Conservation (phyloP, 2,797 vertebrate species). For the Coregonus suidteri region DNA sequence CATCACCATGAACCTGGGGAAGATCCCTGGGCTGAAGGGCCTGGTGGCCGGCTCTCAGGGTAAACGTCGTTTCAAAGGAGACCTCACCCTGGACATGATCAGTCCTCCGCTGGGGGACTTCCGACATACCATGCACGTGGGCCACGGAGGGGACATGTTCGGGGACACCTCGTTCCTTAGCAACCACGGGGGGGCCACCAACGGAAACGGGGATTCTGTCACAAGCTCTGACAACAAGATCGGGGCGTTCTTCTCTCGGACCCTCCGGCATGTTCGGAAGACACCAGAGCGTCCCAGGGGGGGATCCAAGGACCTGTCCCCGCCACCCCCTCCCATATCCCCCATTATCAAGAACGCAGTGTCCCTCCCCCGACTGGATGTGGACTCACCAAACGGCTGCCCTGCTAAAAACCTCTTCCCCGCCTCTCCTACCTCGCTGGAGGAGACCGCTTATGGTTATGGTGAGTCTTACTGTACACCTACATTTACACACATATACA, state of each 20-base stretch:
- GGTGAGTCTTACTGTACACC: conserved; percentile 73
- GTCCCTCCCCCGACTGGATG: conserved; percentile 88
- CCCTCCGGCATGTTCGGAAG: conserved; percentile 85
- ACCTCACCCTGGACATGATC: conserved; percentile 94
- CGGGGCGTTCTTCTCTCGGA: conserved; percentile 85
- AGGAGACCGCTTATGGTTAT: conserved; percentile 78
- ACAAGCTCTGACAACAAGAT: conserved; percentile 73
- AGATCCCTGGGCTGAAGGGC: conserved; percentile 88
- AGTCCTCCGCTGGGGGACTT: conserved; percentile 95
- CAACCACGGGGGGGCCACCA: conserved; percentile 82
- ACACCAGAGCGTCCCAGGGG: conserved; percentile 71
- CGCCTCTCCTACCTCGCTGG: conserved; percentile 72
- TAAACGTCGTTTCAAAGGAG: conserved; percentile 83
- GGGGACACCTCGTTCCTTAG: conserved; percentile 98
- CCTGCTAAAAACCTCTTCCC: conserved; percentile 81
- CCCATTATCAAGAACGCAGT: conserved; percentile 97
- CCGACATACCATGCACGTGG: conserved; percentile 97
- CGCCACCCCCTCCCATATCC: conserved; percentile 81
- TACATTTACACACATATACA: neutral
- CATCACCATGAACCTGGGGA: conserved; percentile 88
- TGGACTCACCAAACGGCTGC: conserved; percentile 60
- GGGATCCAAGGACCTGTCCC: conserved; percentile 69
- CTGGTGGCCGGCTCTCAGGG: conserved; percentile 88
- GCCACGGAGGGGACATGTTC: conserved; percentile 92
- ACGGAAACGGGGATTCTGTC: conserved; percentile 48